Evolutionary conservation across 2,113 vertebrate species (phyloP).

Genomic region (Heterocephalus glaber): DNA sequence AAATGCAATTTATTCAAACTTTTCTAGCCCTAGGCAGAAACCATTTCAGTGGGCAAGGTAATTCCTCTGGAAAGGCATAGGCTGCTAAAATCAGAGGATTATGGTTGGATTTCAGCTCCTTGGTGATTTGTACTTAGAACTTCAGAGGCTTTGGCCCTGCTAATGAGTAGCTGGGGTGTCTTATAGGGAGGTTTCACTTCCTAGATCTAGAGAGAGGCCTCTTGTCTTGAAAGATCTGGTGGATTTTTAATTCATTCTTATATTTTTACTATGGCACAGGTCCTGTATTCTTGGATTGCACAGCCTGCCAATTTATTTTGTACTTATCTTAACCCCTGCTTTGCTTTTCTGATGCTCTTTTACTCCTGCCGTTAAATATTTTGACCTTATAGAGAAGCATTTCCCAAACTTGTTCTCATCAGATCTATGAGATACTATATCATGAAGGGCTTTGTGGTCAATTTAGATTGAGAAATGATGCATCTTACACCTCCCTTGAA

Average conservation of each 20-base stretch:
- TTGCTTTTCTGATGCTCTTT: background rate
- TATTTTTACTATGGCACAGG: conserved; percentile 1
- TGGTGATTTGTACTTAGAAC: conserved; percentile 65
- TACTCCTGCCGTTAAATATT: background rate
- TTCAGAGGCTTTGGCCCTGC: conserved; percentile 29
- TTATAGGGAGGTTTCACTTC: conserved; percentile 2
- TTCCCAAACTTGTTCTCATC: background rate
- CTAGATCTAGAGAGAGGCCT: background rate
- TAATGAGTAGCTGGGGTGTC: conserved; percentile 37
- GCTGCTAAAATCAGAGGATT: conserved; percentile 60
- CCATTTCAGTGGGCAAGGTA: conserved; percentile 72
- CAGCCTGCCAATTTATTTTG: background rate
- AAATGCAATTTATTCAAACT: conserved; percentile 76
- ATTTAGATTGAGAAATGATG: conserved; percentile 43
- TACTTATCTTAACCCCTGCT: background rate
- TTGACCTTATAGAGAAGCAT: background rate
- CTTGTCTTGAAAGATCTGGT: conserved; percentile 49
- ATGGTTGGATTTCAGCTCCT: conserved; percentile 65
- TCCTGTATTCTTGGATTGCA: background rate
- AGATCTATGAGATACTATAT: background rate
- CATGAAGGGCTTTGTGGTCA: conserved; percentile 31
- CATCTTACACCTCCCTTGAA: background rate
- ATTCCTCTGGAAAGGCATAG: conserved; percentile 76
- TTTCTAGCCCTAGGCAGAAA: conserved; percentile 62
- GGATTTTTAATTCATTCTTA: conserved; percentile 28